Evolutionary conservation across 2,888 invertebrate genomes (phyloP), one percentile per base, ranked within the genome.

Genomic region (Phytoseiulus persimilis): DNA sequence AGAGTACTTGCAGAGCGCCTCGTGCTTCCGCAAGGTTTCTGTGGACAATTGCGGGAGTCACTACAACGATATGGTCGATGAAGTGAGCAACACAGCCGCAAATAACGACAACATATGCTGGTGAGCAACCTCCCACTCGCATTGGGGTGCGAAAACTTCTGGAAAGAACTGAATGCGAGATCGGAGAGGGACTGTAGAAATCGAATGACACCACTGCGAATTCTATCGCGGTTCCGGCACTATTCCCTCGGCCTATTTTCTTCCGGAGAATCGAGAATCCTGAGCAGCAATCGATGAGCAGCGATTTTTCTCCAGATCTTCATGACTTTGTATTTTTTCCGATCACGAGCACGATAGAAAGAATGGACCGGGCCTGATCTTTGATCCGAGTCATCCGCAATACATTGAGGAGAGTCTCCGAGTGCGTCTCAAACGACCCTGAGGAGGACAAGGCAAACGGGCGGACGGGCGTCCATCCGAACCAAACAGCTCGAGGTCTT

Each of bases 31-130:
- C 14, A 89, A 90, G 9, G 91, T 91, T 5, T 91, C 91, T 32
- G 90, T 91, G 0, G 91, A 91, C 45, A 90, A 90, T 46, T 91
- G 91, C 87, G 91, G 91, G 6, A 89, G 90, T 0, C 91, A 90
- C 39, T 91, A 91, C 90, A 90, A 91, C n/a, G 90, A 91, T 46
- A 89, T 91, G 9, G 90, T 91, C 6, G 90, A 91, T 0, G 90
- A 91, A 90, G 91, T 91, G 6, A 90, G 91, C 39, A 91, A 91
- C 90, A 90, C 90, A 31, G 91, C 90, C 28, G 91, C 91, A 0
- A 90, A 91, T 28, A 91, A 91, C 89, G 91, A 91, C 39, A 91
- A 91, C 83, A 91, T 91, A 39, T 91, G 91, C 83, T 91, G 91
- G 91, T 31, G 11, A 90, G 90, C 31, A 90, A 2, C 28, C 18